phyloP scores from a whole-genome alignment of 2,797 vertebrate species.

The Syngnathus rostellatus region DNA sequence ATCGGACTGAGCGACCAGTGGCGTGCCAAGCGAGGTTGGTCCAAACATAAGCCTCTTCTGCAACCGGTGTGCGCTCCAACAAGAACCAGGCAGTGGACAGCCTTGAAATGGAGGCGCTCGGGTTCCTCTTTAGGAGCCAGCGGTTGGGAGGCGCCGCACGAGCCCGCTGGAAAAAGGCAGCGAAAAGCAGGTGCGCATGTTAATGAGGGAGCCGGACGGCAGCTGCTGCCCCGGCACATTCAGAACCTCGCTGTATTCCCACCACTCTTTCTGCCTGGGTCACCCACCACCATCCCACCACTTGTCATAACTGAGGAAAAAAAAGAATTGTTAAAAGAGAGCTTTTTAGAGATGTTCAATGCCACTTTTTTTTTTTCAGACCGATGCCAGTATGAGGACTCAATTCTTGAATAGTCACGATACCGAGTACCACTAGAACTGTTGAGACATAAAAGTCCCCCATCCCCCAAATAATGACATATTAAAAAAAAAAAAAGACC shows the following conservation, averaged over 20 bases:
- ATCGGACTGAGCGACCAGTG: slow-evolving; percentile 31
- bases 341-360: too few species aligned
- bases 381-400: too few species aligned
- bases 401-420: too few species aligned
- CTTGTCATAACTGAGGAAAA: not conserved
- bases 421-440: too few species aligned
- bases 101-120: too few species aligned
- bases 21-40: slow-evolving; percentile 23
- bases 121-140: slow-evolving; percentile 34
- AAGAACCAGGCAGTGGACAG: too few species aligned
- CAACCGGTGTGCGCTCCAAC: not conserved
- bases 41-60: not conserved
- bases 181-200: slow-evolving; percentile 86
- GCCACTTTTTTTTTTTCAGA: too few species aligned
- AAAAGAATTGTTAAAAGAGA: not conserved
- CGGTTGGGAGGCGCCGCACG: slow-evolving; percentile 57
- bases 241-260: slow-evolving; percentile 22
- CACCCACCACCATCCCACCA: not conserved
- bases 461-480: too few species aligned
- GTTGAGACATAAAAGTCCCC: too few species aligned
- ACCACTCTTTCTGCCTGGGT: slow-evolving; percentile 30
- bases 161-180: slow-evolving; percentile 62
- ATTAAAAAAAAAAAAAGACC: too few species aligned
- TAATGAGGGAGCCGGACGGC: slow-evolving; percentile 75
- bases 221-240: slow-evolving; percentile 72